Percentiles rank a stretch among this genome's conserved stretches.
Evolutionary conservation across 2,888 invertebrate species (phyloP).

Genomic region (Phortica magna): DNA sequence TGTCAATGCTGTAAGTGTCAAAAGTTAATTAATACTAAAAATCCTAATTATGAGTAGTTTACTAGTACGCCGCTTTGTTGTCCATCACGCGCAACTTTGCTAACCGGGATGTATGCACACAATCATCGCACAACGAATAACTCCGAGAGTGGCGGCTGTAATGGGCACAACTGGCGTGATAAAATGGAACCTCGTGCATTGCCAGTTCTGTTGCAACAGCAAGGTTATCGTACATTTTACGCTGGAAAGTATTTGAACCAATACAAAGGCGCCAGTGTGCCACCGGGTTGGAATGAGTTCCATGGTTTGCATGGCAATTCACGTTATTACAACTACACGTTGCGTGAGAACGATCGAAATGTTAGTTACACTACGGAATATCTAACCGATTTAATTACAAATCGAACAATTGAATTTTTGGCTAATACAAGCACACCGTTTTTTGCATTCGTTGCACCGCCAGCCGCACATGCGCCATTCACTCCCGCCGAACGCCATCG

Average conservation of each 20-base stretch:
- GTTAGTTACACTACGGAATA: conserved; percentile 85
- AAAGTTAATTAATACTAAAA: not conserved
- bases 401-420: conserved; percentile 63
- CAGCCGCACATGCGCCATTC: conserved; percentile 92
- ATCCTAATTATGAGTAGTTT: conserved; percentile 81
- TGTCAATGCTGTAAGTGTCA: conserved; percentile 84
- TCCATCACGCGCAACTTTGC: conserved; percentile 91
- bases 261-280: conserved; percentile 84
- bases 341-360: conserved; percentile 88
- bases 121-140: conserved; percentile 90
- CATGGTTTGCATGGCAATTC: conserved; percentile 94
- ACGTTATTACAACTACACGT: conserved; percentile 92
- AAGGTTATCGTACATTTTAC: conserved; percentile 90
- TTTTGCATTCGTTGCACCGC: conserved; percentile 91
- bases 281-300: conserved; percentile 93
- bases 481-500: conserved; percentile 88
- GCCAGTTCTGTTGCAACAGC: conserved; percentile 83
- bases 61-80: conserved; percentile 92
- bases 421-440: conserved; percentile 78
- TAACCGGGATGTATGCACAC: conserved; percentile 91
- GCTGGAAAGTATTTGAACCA: conserved; percentile 96
- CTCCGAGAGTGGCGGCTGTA: conserved; percentile 88
- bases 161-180: conserved; percentile 83
- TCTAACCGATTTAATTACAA: conserved; percentile 89
- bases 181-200: conserved; percentile 83